A percentile compares a stretch with the other conserved stretches of the same genome.
Conservation (phyloP, 2,113 vertebrate genomes). For the Natator depressus region DNA sequence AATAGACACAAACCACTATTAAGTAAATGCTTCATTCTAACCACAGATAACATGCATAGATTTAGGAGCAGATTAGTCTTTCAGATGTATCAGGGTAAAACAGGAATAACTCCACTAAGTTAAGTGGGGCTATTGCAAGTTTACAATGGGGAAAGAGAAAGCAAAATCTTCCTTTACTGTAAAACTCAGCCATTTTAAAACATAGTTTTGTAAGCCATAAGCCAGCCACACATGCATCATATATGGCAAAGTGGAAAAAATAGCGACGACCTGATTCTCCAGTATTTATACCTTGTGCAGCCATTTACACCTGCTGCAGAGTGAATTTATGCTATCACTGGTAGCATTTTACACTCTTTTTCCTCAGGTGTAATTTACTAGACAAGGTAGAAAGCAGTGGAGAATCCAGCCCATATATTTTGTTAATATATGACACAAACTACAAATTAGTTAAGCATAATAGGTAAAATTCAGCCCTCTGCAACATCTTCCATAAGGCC, state of each 20-base stretch:
- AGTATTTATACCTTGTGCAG: neutral
- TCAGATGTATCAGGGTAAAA: neutral
- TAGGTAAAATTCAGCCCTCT: neutral
- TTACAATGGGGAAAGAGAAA: neutral
- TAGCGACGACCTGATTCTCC: neutral
- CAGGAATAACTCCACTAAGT: neutral
- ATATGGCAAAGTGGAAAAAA: accelerated
- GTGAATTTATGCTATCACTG: neutral
- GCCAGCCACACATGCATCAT: accelerated
- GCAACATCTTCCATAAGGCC: neutral
- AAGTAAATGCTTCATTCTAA: neutral
- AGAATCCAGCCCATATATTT: neutral
- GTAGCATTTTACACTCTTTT: neutral
- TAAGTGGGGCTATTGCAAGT: neutral
- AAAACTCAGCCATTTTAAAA: neutral
- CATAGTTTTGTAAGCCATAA: neutral
- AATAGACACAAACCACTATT: neutral
- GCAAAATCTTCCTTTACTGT: neutral
- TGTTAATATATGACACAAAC: neutral
- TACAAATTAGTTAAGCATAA: neutral
- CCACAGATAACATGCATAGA: neutral
- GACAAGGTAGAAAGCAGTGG: neutral
- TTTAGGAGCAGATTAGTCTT: neutral
- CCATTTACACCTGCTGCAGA: neutral
- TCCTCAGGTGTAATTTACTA: neutral